phyloP scores from a whole-genome alignment of 2,797 vertebrate species.

The Oophaga sylvatica region DNA sequence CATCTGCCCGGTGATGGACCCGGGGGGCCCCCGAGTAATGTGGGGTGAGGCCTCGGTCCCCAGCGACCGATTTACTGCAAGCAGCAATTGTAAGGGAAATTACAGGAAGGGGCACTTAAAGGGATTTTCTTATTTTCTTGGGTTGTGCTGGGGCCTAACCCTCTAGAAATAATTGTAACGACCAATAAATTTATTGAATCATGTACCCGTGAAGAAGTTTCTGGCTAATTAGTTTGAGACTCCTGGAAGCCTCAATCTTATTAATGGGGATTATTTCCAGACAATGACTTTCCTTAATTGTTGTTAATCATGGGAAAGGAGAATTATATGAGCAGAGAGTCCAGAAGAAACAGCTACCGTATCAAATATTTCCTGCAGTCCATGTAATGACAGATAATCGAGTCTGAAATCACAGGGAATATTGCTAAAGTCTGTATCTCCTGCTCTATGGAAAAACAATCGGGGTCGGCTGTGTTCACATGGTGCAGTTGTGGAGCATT shows the following conservation, averaged over 20 bases:
- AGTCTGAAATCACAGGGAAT: not conserved
- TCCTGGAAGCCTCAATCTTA: not conserved
- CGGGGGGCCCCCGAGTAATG: not conserved
- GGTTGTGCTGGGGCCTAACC: not conserved
- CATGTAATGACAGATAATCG: not conserved
- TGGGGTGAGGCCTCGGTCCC: not conserved
- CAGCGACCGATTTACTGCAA: not conserved
- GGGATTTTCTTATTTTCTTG: not conserved
- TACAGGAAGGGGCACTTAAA: no score
- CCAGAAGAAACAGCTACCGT: no score
- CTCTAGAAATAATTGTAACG: not conserved
- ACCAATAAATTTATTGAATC: not conserved
- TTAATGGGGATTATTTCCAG: not conserved
- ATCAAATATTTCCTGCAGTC: not conserved
- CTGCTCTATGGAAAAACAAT: no score
- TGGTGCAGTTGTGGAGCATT: no score
- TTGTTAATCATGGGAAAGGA: not conserved
- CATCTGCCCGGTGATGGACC: conserved; percentile 8
- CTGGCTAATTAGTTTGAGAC: conserved; percentile 4
- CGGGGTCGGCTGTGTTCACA: no score
- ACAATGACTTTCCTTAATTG: not conserved
- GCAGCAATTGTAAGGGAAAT: not conserved
- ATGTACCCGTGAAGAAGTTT: no score
- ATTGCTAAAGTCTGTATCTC: not conserved
- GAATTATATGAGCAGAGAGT: not conserved